Evolutionary conservation across 2,888 invertebrate genomes (phyloP).

Genomic region (Zonitis immaculata): DNA sequence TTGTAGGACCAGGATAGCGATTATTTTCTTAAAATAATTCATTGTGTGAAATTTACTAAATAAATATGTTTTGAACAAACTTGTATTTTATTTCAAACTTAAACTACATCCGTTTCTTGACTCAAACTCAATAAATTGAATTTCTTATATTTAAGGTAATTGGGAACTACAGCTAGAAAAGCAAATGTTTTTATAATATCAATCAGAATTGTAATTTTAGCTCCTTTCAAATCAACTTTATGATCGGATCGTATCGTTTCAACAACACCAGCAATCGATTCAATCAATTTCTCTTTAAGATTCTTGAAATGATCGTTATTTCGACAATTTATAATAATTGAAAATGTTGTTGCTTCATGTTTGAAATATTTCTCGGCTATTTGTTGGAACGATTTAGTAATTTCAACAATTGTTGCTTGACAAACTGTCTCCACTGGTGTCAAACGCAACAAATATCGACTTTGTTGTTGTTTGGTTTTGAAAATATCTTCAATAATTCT

Average conservation of each 20-base stretch:
- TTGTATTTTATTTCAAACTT: too few species aligned
- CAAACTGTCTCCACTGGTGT: slow-evolving; percentile 79
- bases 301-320: slow-evolving; percentile 63
- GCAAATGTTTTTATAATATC: slow-evolving; percentile 80
- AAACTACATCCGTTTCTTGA: too few species aligned
- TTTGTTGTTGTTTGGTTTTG: slow-evolving; percentile 63
- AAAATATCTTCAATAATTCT: slow-evolving; percentile 70
- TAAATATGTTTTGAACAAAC: slow-evolving; percentile 27
- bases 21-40: slow-evolving; percentile 37
- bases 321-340: slow-evolving; percentile 72
- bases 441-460: slow-evolving; percentile 71
- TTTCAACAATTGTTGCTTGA: slow-evolving; percentile 73
- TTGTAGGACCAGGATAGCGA: slow-evolving; percentile 33
- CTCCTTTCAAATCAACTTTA: slow-evolving; percentile 72
- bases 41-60: slow-evolving; percentile 34
- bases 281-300: slow-evolving; percentile 66
- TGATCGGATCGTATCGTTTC: slow-evolving; percentile 64
- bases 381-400: slow-evolving; percentile 45
- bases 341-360: slow-evolving; percentile 66
- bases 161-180: slow-evolving; percentile 72
- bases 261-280: slow-evolving; percentile 68
- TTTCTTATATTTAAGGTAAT: slow-evolving; percentile 38
- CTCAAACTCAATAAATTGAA: too few species aligned
- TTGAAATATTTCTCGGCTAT: slow-evolving; percentile 72
- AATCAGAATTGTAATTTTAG: slow-evolving; percentile 72